Evolutionary conservation across 2,113 vertebrate genomes (phyloP).

Genomic region (Heliornis fulica): DNA sequence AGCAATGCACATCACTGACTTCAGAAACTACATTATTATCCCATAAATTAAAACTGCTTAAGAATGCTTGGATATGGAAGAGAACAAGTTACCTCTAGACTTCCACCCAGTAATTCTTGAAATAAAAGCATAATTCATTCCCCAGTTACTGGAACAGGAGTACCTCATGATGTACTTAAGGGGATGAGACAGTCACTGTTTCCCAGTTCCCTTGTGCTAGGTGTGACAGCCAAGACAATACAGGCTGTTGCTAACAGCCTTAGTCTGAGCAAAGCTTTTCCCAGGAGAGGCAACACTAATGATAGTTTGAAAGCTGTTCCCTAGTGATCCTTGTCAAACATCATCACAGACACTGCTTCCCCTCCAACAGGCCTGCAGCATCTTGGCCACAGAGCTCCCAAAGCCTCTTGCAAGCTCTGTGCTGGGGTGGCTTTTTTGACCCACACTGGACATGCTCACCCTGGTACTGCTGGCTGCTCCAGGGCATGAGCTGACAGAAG

Average conservation of each 20-base stretch:
- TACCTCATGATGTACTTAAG: rapidly evolving
- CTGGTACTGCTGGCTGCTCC: background rate
- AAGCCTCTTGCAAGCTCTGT: rapidly evolving
- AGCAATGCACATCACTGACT: background rate
- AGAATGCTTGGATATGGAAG: background rate
- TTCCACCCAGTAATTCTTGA: background rate
- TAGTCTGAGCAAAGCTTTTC: background rate
- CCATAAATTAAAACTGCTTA: background rate
- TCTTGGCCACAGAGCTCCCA: background rate
- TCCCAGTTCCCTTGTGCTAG: background rate
- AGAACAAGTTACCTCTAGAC: background rate
- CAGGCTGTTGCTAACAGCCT: background rate
- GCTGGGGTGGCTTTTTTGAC: background rate
- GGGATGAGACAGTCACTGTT: background rate
- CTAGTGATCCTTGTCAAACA: background rate
- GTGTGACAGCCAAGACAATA: background rate
- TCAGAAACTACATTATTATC: background rate
- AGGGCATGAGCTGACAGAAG: too few relatives aligned
- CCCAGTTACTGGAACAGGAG: background rate
- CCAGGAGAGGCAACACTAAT: background rate
- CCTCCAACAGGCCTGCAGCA: background rate
- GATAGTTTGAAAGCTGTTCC: background rate
- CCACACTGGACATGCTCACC: too few relatives aligned
- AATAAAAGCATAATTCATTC: background rate
- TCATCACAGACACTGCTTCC: background rate